These are phyloP conservation scores for Tupiocoris notatus DNA, from an alignment of 2,888 invertebrate genomes.

Conservation along the genomic window DNA sequence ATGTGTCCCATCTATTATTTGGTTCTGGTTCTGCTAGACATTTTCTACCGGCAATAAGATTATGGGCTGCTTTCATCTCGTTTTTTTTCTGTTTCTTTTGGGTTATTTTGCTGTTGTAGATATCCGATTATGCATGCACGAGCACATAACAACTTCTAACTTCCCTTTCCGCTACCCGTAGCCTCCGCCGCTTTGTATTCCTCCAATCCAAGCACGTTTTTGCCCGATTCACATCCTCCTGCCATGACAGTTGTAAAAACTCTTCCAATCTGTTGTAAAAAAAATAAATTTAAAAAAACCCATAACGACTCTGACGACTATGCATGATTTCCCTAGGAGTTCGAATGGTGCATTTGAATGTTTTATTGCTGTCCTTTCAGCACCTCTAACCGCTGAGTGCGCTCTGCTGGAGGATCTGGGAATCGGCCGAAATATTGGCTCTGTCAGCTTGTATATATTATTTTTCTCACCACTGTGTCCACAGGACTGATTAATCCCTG, in stretches of 20 bases:
- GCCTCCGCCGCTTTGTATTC: not conserved
- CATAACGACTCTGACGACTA: not conserved
- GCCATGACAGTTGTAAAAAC: not conserved
- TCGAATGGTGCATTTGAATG: not conserved
- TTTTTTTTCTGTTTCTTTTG: conserved; percentile 36
- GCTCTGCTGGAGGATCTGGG: not conserved
- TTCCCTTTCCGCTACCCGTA: not conserved
- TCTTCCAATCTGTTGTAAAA: not conserved
- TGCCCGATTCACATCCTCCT: not conserved
- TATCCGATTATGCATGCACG: conserved; percentile 31
- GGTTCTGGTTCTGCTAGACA: conserved; percentile 46
- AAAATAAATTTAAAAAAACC: not conserved
- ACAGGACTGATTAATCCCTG: too few relatives aligned
- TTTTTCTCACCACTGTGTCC: too few relatives aligned
- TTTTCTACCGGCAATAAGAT: conserved; percentile 5
- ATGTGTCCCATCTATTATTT: conserved; percentile 52
- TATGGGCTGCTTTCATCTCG: conserved; percentile 28
- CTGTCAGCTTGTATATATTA: too few relatives aligned
- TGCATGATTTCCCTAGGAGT: not conserved
- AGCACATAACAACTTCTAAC: not conserved
- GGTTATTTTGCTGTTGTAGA: conserved; percentile 27
- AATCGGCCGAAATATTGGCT: not conserved
- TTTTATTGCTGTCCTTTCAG: not conserved
- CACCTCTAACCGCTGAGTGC: not conserved
- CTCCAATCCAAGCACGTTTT: not conserved